Evolutionary conservation across 2,113 vertebrate species (phyloP), one percentile per base, ranked within the genome.

Genomic region (Pseudopipra pipra): DNA sequence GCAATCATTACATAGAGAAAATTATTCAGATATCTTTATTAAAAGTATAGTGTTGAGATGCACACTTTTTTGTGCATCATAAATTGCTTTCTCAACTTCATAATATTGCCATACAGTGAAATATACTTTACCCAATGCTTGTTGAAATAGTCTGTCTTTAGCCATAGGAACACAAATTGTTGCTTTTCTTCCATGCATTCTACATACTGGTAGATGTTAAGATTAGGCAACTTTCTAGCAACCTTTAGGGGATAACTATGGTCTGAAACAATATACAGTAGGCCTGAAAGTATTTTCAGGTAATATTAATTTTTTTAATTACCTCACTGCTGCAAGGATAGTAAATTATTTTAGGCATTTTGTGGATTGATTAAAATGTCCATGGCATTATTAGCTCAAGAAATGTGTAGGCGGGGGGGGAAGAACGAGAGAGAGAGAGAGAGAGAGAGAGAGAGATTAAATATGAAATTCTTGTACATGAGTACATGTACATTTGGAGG

Each of bases 1-100:
- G 83, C 62, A 96, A 27, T 86, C 79, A 90, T 94, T 93, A 86
- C 56, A 80, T 9, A 85, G 46, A 92, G 43, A 92, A 93, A 92
- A 86, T 78, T 80, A 92, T 61, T 94, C 46, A 68, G 44, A 96
- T 93, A 87, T 96, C 76, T 95, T 90, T 94, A 95, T 85, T 95
- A 66, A 72, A 91, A 90, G 17, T 49, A 74, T 30, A 49, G 5
- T 27, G 46, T 49, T 79, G 37, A 89, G 46, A 61, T 62, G 20
- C 35, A 75, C 8, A 17, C 7, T 72, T 82, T 85, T 85, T 92
- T 86, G 80, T 80, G 14, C 39, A 63, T 87, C 55, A 66, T 62
- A 73, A 87, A 51, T 87, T 82, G n/a, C 19, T 89, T 61, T 61
- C 70, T 87, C 25, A 28, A 77, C 27, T 71, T 87, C 11, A 39